phyloP scores from a whole-genome alignment of 1,140 invertebrate species.

The Temnothorax nylanderi region DNA sequence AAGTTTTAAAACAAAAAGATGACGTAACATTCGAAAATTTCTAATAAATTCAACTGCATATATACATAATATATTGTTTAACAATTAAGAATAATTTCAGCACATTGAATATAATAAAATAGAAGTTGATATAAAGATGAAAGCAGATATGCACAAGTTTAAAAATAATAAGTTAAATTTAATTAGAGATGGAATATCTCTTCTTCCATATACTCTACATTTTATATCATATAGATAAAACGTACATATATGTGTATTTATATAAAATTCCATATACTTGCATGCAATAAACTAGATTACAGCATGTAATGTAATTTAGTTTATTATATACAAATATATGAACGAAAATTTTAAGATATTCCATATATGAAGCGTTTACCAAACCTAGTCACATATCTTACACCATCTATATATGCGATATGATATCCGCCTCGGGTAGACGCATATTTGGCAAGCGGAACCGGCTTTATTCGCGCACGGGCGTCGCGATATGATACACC shows the following conservation, averaged over 20 bases:
- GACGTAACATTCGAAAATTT: too few relatives aligned
- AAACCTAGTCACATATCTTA: conserved; percentile 36
- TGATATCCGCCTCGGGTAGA: conserved; percentile 19
- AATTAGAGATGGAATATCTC: too few relatives aligned
- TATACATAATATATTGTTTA: too few relatives aligned
- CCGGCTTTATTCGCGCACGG: conserved; percentile 24
- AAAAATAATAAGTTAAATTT: too few relatives aligned
- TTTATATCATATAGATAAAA: too few relatives aligned
- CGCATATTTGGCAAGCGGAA: conserved; percentile 42
- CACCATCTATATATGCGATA: conserved; percentile 19
- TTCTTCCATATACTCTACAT: too few relatives aligned
- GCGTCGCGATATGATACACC: not conserved
- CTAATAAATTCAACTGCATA: not conserved
- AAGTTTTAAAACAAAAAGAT: not conserved
- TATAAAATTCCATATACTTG: not conserved
- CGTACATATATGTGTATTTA: not conserved
- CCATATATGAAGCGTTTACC: not conserved
- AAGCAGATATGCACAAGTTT: too few relatives aligned
- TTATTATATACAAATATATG: not conserved
- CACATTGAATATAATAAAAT: too few relatives aligned
- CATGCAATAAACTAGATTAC: too few relatives aligned
- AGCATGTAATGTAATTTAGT: not conserved
- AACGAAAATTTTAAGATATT: conserved; percentile 11
- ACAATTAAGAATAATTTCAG: too few relatives aligned
- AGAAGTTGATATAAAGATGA: too few relatives aligned